Conservation (phyloP, 1,140 invertebrate genomes). For the Drosophila nebulosa region DNA sequence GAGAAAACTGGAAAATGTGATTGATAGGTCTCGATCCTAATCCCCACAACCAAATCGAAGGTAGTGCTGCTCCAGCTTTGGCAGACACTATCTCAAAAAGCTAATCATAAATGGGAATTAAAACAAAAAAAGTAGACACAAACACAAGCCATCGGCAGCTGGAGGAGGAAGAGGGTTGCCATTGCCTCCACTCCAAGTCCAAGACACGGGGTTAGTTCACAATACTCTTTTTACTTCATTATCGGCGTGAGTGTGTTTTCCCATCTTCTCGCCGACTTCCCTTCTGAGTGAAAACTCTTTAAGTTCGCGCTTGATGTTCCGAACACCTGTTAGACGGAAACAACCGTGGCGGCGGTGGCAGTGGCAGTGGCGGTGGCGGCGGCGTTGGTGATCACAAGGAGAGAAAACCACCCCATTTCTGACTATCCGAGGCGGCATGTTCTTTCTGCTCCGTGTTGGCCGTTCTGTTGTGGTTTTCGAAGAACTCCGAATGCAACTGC, state of each 20-base stretch:
- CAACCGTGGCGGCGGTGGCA: constrained; percentile 27
- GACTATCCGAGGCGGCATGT: too few relatives aligned
- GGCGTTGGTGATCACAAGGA: constrained; percentile 31
- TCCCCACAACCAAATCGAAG: neutral
- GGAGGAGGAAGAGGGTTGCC: neutral
- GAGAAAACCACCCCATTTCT: constrained; percentile 47
- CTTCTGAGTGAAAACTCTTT: constrained; percentile 39
- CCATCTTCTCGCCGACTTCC: constrained; percentile 18
- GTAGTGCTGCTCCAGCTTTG: neutral
- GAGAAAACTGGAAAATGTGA: neutral
- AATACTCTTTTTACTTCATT: neutral
- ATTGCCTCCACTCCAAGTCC: neutral
- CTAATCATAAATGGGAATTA: neutral
- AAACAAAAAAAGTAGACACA: neutral
- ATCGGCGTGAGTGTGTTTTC: constrained; percentile 10
- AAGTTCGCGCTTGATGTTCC: constrained; percentile 35
- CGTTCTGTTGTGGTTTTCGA: constrained; percentile 3
- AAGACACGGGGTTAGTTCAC: neutral
- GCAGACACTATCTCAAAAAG: neutral
- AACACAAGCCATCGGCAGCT: neutral
- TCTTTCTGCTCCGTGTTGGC: constrained; percentile 10
- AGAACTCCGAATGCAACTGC: constrained; percentile 6
- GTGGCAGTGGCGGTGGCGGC: constrained; percentile 27
- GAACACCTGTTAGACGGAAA: constrained; percentile 58
- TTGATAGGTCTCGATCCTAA: constrained; percentile 2